Conservation (phyloP, 2,797 vertebrate genomes). For the Tolypeutes matacus region DNA sequence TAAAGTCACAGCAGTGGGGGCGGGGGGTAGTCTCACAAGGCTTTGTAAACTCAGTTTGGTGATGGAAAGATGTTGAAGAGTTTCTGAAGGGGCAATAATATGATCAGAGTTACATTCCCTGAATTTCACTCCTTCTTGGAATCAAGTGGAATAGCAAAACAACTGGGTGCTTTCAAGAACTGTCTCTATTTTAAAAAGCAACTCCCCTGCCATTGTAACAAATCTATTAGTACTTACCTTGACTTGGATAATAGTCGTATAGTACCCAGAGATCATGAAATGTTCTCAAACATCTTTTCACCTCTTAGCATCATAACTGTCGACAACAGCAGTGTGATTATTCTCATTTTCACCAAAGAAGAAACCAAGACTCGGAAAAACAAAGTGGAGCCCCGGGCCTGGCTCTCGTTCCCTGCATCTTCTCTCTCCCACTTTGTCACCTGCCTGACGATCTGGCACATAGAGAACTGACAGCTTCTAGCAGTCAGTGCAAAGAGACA, state of each 20-base stretch:
- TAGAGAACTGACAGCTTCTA: rapidly evolving
- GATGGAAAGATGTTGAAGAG: neutral
- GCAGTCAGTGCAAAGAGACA: neutral
- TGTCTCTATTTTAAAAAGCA: neutral
- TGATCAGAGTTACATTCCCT: neutral
- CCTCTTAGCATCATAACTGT: neutral
- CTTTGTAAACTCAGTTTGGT: neutral
- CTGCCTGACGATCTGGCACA: rapidly evolving
- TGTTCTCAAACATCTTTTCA: neutral
- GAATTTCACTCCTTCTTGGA: neutral
- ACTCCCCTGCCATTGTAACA: neutral
- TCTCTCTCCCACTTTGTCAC: neutral
- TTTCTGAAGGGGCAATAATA: neutral
- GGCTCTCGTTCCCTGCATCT: neutral
- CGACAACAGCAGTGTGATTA: neutral
- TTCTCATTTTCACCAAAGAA: neutral
- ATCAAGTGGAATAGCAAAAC: neutral
- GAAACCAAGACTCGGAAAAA: neutral
- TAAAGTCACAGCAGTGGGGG: neutral
- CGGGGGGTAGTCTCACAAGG: too few relatives aligned
- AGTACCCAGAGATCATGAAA: neutral
- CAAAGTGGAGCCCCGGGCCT: neutral
- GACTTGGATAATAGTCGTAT: neutral
- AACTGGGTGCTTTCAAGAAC: neutral
- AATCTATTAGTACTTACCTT: neutral